Percentiles rank a stretch among this genome's conserved stretches.
Evolutionary conservation across 2,797 vertebrate species (phyloP).

Genomic region (Malurus leucopterus): DNA sequence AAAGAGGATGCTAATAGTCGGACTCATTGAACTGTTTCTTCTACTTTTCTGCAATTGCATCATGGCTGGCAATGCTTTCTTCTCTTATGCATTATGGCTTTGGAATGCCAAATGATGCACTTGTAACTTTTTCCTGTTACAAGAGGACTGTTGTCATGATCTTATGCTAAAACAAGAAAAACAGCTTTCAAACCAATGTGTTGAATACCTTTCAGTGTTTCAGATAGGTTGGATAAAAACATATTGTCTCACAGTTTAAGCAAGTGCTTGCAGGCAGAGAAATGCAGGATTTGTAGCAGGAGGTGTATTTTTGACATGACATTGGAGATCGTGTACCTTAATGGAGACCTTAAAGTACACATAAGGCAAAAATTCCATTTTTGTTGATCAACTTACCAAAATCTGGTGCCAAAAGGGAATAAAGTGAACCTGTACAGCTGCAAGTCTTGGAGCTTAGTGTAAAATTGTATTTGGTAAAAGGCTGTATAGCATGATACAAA

Average conservation of each 20-base stretch:
- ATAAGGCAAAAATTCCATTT: neutral
- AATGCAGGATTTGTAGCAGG: neutral
- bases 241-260: neutral
- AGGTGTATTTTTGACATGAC: neutral
- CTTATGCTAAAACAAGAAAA: neutral
- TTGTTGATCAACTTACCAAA: neutral
- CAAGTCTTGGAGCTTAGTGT: neutral
- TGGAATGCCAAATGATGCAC: neutral
- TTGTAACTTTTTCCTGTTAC: neutral
- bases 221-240: neutral
- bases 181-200: neutral
- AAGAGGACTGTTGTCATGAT: neutral
- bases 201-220: neutral
- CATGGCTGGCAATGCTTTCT: neutral
- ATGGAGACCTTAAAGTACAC: neutral
- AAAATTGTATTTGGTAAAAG: neutral
- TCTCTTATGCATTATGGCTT: neutral
- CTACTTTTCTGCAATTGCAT: neutral
- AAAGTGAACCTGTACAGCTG: neutral
- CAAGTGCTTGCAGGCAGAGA: neutral
- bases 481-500: neutral
- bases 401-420: neutral
- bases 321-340: neutral
- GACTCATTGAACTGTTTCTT: neutral
- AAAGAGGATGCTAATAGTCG: neutral